Conservation (phyloP, 2,888 invertebrate genomes). For the Platycheirus rosarum region DNA sequence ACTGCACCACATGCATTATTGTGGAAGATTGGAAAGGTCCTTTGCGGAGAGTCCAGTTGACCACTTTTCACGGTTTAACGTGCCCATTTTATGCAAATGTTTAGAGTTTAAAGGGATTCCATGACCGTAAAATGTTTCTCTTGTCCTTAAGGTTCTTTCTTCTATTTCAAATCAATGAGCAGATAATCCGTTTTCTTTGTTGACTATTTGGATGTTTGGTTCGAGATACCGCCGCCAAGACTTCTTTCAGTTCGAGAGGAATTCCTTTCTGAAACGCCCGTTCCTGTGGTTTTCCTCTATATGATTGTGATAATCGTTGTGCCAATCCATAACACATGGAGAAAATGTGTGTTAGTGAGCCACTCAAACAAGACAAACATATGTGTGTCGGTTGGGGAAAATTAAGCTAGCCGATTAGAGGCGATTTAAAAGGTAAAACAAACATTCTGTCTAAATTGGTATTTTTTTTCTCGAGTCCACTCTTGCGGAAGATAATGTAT, state of each 20-base stretch:
- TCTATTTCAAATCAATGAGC: slow-evolving; percentile 54
- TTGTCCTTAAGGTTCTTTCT: slow-evolving; percentile 39
- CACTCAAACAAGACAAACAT: not conserved
- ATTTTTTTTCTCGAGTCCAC: not conserved
- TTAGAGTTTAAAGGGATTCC: slow-evolving; percentile 69
- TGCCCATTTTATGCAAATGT: slow-evolving; percentile 69
- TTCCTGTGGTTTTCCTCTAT: slow-evolving; percentile 24
- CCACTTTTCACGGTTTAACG: slow-evolving; percentile 72
- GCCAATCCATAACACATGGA: slow-evolving; percentile 62
- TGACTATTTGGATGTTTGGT: slow-evolving; percentile 54
- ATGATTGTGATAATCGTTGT: slow-evolving; percentile 47
- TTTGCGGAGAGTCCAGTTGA: slow-evolving; percentile 44
- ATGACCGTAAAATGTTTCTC: slow-evolving; percentile 66
- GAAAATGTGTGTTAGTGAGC: slow-evolving; percentile 42
- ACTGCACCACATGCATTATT: slow-evolving; percentile 43
- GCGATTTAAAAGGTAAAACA: slow-evolving; percentile 44
- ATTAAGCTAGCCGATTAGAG: slow-evolving; percentile 51
- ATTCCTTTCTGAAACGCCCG: slow-evolving; percentile 41
- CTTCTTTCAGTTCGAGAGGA: too few species aligned
- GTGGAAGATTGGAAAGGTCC: too few species aligned
- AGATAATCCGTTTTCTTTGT: slow-evolving; percentile 72
- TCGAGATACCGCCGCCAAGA: slow-evolving; percentile 33
- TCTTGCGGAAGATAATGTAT: slow-evolving; percentile 41
- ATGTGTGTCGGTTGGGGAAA: slow-evolving; percentile 30
- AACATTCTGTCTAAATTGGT: slow-evolving; percentile 39